Evolutionary conservation across 2,888 invertebrate species (phyloP), one percentile per base, ranked within the genome.

Genomic region (Ochropacha duplaris): DNA sequence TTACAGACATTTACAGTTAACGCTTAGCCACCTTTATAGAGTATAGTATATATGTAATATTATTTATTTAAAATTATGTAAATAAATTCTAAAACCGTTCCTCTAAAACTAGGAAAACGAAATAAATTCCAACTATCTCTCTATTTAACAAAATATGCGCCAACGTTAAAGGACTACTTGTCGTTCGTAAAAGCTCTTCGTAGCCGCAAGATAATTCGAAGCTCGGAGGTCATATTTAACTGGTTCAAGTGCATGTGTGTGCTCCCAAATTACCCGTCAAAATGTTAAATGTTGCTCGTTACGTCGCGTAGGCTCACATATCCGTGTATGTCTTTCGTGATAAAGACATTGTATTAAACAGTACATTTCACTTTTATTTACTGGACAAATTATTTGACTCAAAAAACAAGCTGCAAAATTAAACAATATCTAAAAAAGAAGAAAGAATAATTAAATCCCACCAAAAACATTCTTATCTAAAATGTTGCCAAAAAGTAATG

Each of bases 201-300:
- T 36, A 56, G 50, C n/a, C 31, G 50, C 55, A 54, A 60, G 54
- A 54, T 52, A 50, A 55, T 56, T 34, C 36, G 54, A 51, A 54
- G 54, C 61, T 54, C 55, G 54, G 63, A 65, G 77, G 65, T 76
- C 73, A 81, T 78, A 77, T 76, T 78, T 79, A 70, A 76, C 62
- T 72, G 77, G 78, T 69, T 68, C 61, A 61, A 64, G 67, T 69
- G 69, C 74, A 74, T 74, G 74, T 78, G 79, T 77, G 75, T 74
- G 67, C 66, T 78, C 83, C 83, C 82, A 88, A 87, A 88, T 87
- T 86, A 80, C 82, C 83, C 84, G 82, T 85, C 87, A 86, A 84
- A 86, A 84, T 86, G 85, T 76, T 86, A 74, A 83, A 88, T 84
- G 81, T 79, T 66, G 76, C 73, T 79, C 76, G 74, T 74, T 73